phyloP scores from a whole-genome alignment of 2,888 invertebrate genomes.

The Scaeva pyrastri region DNA sequence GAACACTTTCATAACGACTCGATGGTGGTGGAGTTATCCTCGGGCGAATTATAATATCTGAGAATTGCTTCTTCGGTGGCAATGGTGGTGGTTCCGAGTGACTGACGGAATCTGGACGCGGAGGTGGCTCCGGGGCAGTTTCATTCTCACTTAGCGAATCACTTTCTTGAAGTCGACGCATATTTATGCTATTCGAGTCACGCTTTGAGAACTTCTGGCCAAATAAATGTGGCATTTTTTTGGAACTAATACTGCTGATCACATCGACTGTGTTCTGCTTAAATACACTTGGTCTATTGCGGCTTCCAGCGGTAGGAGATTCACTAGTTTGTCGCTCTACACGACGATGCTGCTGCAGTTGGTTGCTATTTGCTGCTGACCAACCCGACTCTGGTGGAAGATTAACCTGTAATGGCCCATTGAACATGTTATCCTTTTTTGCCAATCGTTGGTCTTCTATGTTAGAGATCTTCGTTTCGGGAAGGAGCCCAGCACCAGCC shows the following conservation, averaged over 20 bases:
- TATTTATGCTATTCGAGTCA: constrained; percentile 83
- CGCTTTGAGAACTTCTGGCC: constrained; percentile 83
- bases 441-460: constrained; percentile 40
- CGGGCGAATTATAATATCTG: constrained; percentile 85
- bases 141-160: constrained; percentile 84
- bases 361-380: constrained; percentile 79
- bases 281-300: constrained; percentile 79
- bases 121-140: constrained; percentile 83
- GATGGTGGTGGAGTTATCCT: constrained; percentile 78
- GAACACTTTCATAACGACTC: constrained; percentile 82
- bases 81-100: constrained; percentile 89
- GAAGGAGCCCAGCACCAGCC: constrained; percentile 48
- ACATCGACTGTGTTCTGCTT: constrained; percentile 84
- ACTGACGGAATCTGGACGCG: constrained; percentile 82
- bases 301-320: constrained; percentile 78
- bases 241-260: constrained; percentile 83
- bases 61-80: constrained; percentile 88
- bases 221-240: constrained; percentile 84
- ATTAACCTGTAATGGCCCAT: constrained; percentile 89
- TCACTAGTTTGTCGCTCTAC: constrained; percentile 78
- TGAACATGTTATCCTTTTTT: constrained; percentile 84
- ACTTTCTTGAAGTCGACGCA: constrained; percentile 84
- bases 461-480: constrained; percentile 54
- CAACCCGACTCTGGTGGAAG: constrained; percentile 87
- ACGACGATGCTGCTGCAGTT: constrained; percentile 72